phyloP scores from a whole-genome alignment of 2,797 vertebrate species.

The Hypotaenidia philippensis region DNA sequence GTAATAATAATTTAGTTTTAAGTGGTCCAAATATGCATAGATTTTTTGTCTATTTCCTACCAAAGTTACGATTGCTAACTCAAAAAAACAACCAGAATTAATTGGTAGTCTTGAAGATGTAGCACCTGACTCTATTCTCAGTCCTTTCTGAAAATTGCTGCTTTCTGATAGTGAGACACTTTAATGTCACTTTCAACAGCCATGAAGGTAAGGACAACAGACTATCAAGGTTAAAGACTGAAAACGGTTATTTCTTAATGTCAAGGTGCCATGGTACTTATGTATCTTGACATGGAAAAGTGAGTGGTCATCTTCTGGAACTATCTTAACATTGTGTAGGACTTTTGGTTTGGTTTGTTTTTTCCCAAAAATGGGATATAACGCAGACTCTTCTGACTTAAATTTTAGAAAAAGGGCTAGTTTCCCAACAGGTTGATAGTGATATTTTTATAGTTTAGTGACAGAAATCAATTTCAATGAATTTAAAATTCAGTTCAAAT shows the following conservation, averaged over 20 bases:
- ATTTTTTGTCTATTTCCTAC: background rate
- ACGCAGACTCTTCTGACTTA: background rate
- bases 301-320: background rate
- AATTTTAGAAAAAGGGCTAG: background rate
- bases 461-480: background rate
- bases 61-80: background rate
- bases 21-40: background rate
- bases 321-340: background rate
- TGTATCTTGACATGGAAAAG: background rate
- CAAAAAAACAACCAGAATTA: background rate
- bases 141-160: background rate
- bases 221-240: background rate
- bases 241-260: background rate
- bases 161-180: background rate
- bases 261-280: background rate
- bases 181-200: background rate
- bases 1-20: background rate
- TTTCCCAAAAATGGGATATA: background rate
- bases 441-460: background rate
- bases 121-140: background rate
- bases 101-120: background rate
- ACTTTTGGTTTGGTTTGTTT: background rate
- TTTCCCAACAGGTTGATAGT: background rate
- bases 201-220: background rate
- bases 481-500: background rate